phyloP scores from a whole-genome alignment of 2,113 vertebrate species.

The Chelonoidis abingdonii region DNA sequence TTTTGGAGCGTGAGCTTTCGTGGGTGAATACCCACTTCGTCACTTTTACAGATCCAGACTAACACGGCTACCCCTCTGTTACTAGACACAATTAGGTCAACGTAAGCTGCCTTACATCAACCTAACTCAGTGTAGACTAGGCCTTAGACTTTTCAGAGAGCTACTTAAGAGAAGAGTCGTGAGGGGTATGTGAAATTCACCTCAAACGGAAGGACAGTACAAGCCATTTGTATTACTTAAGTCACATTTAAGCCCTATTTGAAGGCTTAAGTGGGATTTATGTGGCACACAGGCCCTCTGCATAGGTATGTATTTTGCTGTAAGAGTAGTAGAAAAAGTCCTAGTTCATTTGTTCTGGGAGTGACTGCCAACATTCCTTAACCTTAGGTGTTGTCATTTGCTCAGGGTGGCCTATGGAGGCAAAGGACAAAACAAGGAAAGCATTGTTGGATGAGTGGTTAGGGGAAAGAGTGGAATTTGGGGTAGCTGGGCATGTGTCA shows the following conservation, averaged over 20 bases:
- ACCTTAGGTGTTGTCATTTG: conserved; percentile 20
- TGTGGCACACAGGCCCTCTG: neutral
- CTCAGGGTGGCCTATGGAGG: conserved; percentile 1
- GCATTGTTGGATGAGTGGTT: neutral
- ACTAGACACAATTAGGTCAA: too few relatives aligned
- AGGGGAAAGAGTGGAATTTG: neutral
- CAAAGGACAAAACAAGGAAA: neutral
- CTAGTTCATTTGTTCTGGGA: conserved; percentile 30
- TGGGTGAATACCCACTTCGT: too few relatives aligned
- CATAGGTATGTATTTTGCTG: conserved; percentile 41
- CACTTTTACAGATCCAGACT: too few relatives aligned
- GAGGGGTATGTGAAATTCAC: neutral
- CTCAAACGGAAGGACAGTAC: neutral
- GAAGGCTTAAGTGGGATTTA: neutral
- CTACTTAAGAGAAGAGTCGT: neutral
- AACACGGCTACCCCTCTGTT: too few relatives aligned
- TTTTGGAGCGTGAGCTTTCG: too few relatives aligned
- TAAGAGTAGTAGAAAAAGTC: neutral
- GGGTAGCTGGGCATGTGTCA: neutral
- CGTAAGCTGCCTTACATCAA: too few relatives aligned
- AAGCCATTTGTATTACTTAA: neutral
- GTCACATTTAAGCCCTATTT: conserved; percentile 1
- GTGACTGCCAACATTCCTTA: neutral
- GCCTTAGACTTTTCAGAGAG: neutral
- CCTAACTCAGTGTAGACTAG: neutral